Conservation (phyloP, 92 coral and sea anemone genomes). For the Parazoanthus darwini region DNA sequence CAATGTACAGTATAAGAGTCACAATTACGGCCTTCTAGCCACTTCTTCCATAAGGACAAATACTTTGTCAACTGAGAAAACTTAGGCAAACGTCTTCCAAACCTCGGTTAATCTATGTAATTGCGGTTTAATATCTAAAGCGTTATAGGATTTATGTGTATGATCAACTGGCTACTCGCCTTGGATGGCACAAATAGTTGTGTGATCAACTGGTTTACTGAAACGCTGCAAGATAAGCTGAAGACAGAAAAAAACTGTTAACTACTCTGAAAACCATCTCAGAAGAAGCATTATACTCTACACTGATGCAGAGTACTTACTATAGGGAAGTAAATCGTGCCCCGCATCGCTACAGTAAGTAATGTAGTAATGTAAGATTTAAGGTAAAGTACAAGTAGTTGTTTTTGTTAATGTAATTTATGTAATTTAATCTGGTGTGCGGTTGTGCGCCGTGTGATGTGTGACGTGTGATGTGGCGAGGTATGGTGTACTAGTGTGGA, state of each 20-base stretch:
- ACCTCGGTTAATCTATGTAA: background rate
- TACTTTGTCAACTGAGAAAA: too few relatives aligned
- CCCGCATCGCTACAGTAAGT: background rate
- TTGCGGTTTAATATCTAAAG: background rate
- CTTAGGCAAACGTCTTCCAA: too few relatives aligned
- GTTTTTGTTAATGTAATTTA: background rate
- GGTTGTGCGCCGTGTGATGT: background rate
- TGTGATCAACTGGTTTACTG: constrained; percentile 24
- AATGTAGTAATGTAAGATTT: too few relatives aligned
- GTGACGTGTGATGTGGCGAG: background rate
- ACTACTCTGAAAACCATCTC: background rate
- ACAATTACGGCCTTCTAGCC: too few relatives aligned
- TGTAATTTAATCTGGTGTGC: background rate
- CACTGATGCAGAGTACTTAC: background rate
- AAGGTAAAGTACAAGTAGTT: background rate
- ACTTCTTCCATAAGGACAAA: too few relatives aligned
- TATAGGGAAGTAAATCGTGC: background rate
- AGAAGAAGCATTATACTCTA: too few relatives aligned
- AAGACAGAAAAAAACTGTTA: background rate
- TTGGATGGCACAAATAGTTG: background rate
- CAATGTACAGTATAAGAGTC: too few relatives aligned
- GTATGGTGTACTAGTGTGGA: background rate
- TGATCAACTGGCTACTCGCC: background rate
- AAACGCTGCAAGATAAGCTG: constrained; percentile 32
- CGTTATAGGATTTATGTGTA: background rate